These are phyloP conservation scores for Arion vulgaris DNA, from an alignment of 1,140 invertebrate genomes.

Conservation along the genomic window DNA sequence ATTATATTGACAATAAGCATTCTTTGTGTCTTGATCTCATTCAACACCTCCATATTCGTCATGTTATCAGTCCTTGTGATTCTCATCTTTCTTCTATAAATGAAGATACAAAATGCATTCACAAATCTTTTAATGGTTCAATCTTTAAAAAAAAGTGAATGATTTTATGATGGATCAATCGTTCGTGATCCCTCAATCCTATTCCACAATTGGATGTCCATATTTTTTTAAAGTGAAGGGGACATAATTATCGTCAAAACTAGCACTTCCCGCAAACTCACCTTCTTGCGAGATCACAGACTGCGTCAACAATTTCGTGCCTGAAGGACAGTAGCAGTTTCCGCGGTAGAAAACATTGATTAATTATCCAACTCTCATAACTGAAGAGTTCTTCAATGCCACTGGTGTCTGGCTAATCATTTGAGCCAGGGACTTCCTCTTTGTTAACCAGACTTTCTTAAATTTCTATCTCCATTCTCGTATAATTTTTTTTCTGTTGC, in stretches of 20 bases:
- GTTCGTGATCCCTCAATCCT: too few species aligned
- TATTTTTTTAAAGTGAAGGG: not conserved
- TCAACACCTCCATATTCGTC: too few species aligned
- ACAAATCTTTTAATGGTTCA: too few species aligned
- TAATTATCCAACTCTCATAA: not conserved
- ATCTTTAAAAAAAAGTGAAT: too few species aligned
- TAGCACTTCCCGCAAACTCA: conserved; percentile 1
- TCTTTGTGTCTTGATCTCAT: too few species aligned
- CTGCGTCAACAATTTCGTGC: not conserved
- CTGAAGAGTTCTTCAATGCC: not conserved
- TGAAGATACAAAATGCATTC: too few species aligned
- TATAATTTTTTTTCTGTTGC: not conserved
- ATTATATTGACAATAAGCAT: too few species aligned
- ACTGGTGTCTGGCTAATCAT: not conserved
- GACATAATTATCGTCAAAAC: conserved; percentile 8
- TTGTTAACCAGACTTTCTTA: not conserved
- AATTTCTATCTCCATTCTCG: not conserved
- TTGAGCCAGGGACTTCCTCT: not conserved
- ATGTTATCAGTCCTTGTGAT: not conserved
- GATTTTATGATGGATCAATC: too few species aligned
- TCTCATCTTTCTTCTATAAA: too few species aligned
- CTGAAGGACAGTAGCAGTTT: not conserved
- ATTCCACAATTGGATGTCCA: not conserved
- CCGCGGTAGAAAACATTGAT: conserved; percentile 5
- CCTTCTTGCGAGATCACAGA: conserved; percentile 3